Base-by-base conservation (phyloP, 2,113 vertebrate genomes). In the Cichladusa arquata region DNA sequence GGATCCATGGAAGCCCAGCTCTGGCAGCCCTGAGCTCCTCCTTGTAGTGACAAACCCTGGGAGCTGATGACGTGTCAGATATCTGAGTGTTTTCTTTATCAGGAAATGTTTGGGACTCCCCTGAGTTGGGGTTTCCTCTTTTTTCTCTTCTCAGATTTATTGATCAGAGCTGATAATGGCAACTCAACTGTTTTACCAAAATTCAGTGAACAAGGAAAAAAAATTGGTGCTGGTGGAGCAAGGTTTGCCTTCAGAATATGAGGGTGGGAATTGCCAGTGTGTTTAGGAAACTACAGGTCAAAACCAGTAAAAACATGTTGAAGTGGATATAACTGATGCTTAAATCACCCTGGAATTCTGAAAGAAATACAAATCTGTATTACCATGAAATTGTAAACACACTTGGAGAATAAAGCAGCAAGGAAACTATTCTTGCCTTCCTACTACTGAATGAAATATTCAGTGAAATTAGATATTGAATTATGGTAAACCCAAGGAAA, bases 31-130 rank as follows among this genome's bases (percentile, higher is more conserved):
- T 80, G 69, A 84, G 96, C 77, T 96, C 81, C 94, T 91, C 34
- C 92, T 72, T 86, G 95, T 77, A 97, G 86, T 24, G 28, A 77
- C 88, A 96, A 93, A 95, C 89, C 92, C 95, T 95, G 47, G 23
- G 47, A 48, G 47, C 47, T 96, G 98, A 97, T 96, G 98, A 98
- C 80, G 95, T 90, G 97, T 88, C 97, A 98, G 98, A 98, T 97
- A 98, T 97, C 98, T 64, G 96, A 97, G 92, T 97, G 98, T 97
- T 98, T 98, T 96, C 97, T 98, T 98, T 96, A 97, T 97, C 97
- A 86, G 85, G 26, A 94, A 95, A 95, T 92, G 96, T 96, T 97
- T 97, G 95, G 97, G 97, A 97, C 96, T 97, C 97, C 97, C 97
- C 96, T 53, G 87, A 90, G 86, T 3, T 74, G 80, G 88, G 89